phyloP scores from a whole-genome alignment of 2,113 vertebrate genomes.

The Polypterus bichir region DNA sequence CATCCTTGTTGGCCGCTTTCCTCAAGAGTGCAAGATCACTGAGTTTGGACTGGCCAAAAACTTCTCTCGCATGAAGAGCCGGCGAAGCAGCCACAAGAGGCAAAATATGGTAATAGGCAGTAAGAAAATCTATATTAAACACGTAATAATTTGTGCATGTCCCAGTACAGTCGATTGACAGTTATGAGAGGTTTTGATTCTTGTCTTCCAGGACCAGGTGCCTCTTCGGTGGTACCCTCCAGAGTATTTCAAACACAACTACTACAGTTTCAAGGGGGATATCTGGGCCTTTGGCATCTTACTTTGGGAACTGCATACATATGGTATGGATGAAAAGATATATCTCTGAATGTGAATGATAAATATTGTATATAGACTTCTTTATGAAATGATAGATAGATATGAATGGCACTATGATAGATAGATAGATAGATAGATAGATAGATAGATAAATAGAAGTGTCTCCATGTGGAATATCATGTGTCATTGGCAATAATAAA shows the following conservation, averaged over 20 bases:
- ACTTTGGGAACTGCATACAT: conserved; percentile 55
- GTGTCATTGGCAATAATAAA: no score
- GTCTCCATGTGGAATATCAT: no score
- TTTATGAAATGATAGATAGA: no score
- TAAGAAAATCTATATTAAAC: no score
- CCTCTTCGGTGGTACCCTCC: conserved; percentile 60
- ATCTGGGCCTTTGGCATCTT: conserved; percentile 54
- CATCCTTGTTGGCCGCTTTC: conserved; percentile 43
- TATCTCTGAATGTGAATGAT: neutral
- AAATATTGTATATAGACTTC: neutral
- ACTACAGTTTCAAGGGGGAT: conserved; percentile 52
- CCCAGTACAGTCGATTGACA: neutral
- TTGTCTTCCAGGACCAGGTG: conserved; percentile 34
- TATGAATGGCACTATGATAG: no score
- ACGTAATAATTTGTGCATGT: neutral
- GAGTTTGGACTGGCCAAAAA: conserved; percentile 47
- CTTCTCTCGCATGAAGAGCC: conserved; percentile 23
- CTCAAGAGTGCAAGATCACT: conserved; percentile 42
- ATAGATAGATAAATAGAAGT: no score
- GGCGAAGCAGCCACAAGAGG: conserved; percentile 28
- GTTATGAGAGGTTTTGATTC: neutral
- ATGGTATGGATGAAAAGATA: conserved; percentile 33
- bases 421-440: no score
- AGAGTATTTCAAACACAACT: conserved; percentile 51
- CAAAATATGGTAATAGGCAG: conserved; percentile 12